A percentile compares a stretch with the other conserved stretches of the same genome.
Conservation (phyloP, 2,113 vertebrate genomes). For the Vombatus ursinus region DNA sequence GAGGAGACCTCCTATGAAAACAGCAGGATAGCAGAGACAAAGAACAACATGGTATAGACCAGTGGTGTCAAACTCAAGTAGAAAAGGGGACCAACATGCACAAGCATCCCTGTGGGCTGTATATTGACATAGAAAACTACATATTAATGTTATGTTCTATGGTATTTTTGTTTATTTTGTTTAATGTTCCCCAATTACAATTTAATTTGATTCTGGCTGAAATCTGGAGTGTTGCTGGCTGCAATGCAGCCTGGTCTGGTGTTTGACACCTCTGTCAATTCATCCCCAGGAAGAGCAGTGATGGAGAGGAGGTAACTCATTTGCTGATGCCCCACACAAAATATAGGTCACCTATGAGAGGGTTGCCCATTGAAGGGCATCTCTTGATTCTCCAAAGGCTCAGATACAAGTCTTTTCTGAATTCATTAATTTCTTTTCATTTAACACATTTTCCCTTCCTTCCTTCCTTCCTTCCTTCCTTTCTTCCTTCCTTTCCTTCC, state of each 20-base stretch:
- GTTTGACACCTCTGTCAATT: not conserved
- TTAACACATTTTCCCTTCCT: not conserved
- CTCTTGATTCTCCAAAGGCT: not conserved
- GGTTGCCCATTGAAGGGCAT: not conserved
- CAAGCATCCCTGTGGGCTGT: not conserved
- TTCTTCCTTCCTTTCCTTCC: too few relatives aligned
- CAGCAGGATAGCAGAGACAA: not conserved
- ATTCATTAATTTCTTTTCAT: not conserved
- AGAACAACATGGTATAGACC: not conserved
- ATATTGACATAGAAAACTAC: not conserved
- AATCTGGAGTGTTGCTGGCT: not conserved
- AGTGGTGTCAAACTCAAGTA: not conserved
- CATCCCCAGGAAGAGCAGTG: not conserved
- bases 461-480: too few relatives aligned
- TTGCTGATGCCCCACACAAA: not conserved
- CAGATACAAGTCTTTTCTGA: not conserved
- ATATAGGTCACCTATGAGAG: not conserved
- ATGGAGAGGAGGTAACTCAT: not conserved
- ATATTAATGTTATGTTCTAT: not conserved
- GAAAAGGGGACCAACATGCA: not conserved
- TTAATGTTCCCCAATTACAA: not conserved
- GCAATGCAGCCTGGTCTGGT: not conserved
- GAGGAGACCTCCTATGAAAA: not conserved
- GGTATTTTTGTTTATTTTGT: not conserved
- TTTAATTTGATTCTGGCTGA: not conserved